Evolutionary conservation across 2,113 vertebrate species (phyloP).

Genomic region (Gobiocypris rarus): DNA sequence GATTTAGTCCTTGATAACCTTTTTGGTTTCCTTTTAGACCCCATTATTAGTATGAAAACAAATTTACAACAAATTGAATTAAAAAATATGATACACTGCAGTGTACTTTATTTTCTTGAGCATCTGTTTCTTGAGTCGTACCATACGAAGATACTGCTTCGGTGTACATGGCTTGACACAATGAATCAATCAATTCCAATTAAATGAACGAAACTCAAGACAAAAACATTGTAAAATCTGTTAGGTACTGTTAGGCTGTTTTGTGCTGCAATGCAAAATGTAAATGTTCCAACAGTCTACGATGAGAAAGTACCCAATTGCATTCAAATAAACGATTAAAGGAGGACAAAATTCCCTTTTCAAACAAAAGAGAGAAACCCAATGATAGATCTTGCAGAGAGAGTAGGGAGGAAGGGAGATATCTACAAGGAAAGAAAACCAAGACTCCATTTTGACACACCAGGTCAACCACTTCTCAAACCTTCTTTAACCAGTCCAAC

Average conservation of each 20-base stretch:
- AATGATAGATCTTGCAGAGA: slow-evolving; percentile 43
- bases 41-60: not conserved
- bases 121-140: not conserved
- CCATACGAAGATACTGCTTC: not conserved
- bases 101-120: slow-evolving; percentile 17
- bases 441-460: slow-evolving; percentile 45
- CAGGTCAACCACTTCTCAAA: slow-evolving; percentile 47
- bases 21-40: slow-evolving; percentile 30
- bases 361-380: slow-evolving; percentile 51
- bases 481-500: slow-evolving; percentile 37
- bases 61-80: not conserved
- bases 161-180: not conserved
- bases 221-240: not conserved
- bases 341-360: slow-evolving; percentile 39
- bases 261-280: slow-evolving; percentile 6
- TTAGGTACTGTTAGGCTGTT: not conserved
- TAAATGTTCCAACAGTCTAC: slow-evolving; percentile 28
- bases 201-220: not conserved
- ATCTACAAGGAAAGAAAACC: slow-evolving; percentile 51
- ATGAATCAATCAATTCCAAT: not conserved
- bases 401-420: slow-evolving; percentile 45
- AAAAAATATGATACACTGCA: slow-evolving; percentile 7
- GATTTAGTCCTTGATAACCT: slow-evolving; percentile 26
- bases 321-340: slow-evolving; percentile 27
- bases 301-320: not conserved